Evolutionary conservation across 1,140 invertebrate genomes (phyloP).

Genomic region (Pemphigus obesinymphae): DNA sequence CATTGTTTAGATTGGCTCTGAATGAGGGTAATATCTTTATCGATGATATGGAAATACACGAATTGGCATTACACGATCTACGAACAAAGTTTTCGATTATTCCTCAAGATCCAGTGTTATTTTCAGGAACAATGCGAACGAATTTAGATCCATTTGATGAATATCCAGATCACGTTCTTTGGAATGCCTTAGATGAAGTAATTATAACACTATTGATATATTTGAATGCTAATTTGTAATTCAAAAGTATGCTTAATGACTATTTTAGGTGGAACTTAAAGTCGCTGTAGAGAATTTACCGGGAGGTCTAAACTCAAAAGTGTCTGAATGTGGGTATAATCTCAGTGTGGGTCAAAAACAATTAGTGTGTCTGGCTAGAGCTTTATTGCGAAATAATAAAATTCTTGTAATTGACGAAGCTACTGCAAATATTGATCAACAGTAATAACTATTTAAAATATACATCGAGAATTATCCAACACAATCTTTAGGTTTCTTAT

Average conservation of each 20-base stretch:
- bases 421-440: constrained; percentile 67
- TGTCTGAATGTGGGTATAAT: no score
- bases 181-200: constrained; percentile 56
- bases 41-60: constrained; percentile 62
- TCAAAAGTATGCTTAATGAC: constrained; percentile 44
- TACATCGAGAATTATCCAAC: no score
- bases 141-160: constrained; percentile 79
- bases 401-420: no score
- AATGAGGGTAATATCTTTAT: constrained; percentile 59
- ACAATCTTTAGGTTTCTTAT: no score
- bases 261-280: constrained; percentile 44
- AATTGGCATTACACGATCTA: constrained; percentile 63
- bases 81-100: constrained; percentile 72
- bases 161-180: constrained; percentile 54
- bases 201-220: no score
- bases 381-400: no score
- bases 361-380: no score
- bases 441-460: constrained; percentile 52
- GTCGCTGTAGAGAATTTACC: constrained; percentile 67
- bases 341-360: no score
- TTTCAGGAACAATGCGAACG: constrained; percentile 68
- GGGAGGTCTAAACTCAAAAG: constrained; percentile 70
- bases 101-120: constrained; percentile 70
- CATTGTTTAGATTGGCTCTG: constrained; percentile 70
- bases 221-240: constrained; percentile 44